Evolutionary conservation across 2,113 vertebrate species (phyloP).

Genomic region (Anser cygnoides): DNA sequence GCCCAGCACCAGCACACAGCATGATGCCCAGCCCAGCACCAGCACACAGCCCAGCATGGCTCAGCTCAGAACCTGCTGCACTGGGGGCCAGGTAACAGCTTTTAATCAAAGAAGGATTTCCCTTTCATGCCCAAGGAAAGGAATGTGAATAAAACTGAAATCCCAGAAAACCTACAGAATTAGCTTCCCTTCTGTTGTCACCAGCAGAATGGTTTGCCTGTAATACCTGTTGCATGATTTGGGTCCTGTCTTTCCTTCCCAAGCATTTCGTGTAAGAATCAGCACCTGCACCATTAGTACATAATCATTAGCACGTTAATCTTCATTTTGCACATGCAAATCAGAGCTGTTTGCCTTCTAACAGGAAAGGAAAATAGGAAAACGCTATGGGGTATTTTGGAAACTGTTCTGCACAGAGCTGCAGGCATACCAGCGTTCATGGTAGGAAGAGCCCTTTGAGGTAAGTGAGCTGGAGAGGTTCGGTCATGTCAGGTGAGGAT

Average conservation of each 20-base stretch:
- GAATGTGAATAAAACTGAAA: not conserved
- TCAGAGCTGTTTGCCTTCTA: not conserved
- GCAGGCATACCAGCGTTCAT: fast-evolving
- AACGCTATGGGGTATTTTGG: not conserved
- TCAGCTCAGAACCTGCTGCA: not conserved
- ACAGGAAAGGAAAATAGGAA: not conserved
- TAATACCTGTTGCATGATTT: fast-evolving
- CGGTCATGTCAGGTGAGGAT: not conserved
- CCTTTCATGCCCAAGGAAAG: not conserved
- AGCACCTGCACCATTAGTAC: not conserved
- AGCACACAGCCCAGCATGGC: not conserved
- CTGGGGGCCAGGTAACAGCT: not conserved
- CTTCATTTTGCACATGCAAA: not conserved
- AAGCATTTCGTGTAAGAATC: not conserved
- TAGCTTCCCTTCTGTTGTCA: not conserved
- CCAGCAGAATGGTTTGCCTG: not conserved
- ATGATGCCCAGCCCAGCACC: not conserved
- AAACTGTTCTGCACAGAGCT: not conserved
- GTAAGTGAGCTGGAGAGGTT: not conserved
- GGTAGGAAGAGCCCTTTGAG: not conserved
- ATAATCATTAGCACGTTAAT: not conserved
- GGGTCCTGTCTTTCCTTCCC: not conserved
- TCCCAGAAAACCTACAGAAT: not conserved
- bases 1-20: too few species aligned
- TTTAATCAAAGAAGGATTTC: constrained; percentile 18